These are phyloP conservation scores for Vidua chalybeata DNA, from an alignment of 2,113 vertebrate species.

Conservation along the genomic window DNA sequence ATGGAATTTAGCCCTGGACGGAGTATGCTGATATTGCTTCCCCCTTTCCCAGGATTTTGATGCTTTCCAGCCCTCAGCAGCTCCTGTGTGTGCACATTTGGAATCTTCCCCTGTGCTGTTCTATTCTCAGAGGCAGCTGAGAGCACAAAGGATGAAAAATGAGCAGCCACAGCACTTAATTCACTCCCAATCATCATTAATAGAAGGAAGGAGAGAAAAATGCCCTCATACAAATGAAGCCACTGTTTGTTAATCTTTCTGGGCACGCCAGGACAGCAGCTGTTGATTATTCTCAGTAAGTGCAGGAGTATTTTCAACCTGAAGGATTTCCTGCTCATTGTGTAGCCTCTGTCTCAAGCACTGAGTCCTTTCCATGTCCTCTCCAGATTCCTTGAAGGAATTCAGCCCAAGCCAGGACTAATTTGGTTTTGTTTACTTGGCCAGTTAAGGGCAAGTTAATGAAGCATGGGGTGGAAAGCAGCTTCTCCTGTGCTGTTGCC, in stretches of 20 bases:
- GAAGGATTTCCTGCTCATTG: background rate
- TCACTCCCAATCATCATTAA: background rate
- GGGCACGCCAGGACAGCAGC: background rate
- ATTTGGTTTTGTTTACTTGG: conserved; percentile 32
- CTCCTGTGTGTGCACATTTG: background rate
- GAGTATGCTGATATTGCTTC: background rate
- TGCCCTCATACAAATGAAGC: background rate
- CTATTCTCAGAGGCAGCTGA: background rate
- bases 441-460: conserved; percentile 44
- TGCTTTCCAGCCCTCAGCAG: background rate
- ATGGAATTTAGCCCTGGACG: background rate
- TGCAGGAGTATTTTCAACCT: background rate
- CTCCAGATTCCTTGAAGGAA: background rate
- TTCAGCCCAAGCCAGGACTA: background rate
- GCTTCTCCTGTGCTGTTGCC: background rate
- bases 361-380: background rate
- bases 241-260: background rate
- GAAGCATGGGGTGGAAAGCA: background rate
- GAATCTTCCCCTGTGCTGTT: background rate
- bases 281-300: background rate
- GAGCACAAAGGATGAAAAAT: background rate
- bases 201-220: background rate
- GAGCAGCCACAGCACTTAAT: background rate
- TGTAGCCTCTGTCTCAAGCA: background rate
- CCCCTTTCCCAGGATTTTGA: background rate